Percentiles rank a stretch among this genome's conserved stretches.
Evolutionary conservation across 2,797 vertebrate species (phyloP).

Genomic region (Enteromius fasciolatus): DNA sequence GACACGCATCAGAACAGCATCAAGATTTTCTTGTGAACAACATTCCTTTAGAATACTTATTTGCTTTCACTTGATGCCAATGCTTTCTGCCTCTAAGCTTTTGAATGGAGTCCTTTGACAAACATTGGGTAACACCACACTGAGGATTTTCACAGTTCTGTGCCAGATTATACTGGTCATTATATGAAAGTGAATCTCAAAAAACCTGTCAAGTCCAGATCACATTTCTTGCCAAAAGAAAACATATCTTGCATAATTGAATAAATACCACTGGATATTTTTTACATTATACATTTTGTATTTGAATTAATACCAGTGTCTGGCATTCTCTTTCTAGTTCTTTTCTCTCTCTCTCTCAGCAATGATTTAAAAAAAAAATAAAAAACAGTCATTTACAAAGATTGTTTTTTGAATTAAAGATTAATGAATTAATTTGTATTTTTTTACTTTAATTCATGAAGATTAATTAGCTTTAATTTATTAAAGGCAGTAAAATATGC

Average conservation of each 20-base stretch:
- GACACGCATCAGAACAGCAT: constrained; percentile 8
- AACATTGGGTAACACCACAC: constrained; percentile 13
- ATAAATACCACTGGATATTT: background rate
- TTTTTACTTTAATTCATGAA: no score
- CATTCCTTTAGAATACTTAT: constrained; percentile 9
- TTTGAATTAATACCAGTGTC: no score
- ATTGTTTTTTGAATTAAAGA: background rate
- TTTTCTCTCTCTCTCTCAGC: background rate
- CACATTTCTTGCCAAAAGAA: background rate
- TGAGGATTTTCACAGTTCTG: constrained; percentile 28
- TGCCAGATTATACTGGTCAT: background rate
- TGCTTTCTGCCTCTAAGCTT: background rate
- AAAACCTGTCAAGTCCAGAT: background rate
- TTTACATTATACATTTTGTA: background rate
- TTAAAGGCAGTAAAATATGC: no score
- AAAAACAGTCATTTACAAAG: background rate
- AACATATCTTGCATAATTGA: background rate
- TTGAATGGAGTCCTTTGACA: constrained; percentile 34
- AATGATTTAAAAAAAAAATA: background rate
- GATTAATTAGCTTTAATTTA: background rate
- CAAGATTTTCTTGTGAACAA: constrained; percentile 2
- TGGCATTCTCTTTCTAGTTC: background rate
- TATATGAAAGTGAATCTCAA: background rate
- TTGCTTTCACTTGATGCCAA: background rate
- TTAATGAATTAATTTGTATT: no score